Percentiles rank a stretch among this genome's conserved stretches.
phyloP scores from a whole-genome alignment of 1,140 invertebrate species.

The Hycleus cichorii region DNA sequence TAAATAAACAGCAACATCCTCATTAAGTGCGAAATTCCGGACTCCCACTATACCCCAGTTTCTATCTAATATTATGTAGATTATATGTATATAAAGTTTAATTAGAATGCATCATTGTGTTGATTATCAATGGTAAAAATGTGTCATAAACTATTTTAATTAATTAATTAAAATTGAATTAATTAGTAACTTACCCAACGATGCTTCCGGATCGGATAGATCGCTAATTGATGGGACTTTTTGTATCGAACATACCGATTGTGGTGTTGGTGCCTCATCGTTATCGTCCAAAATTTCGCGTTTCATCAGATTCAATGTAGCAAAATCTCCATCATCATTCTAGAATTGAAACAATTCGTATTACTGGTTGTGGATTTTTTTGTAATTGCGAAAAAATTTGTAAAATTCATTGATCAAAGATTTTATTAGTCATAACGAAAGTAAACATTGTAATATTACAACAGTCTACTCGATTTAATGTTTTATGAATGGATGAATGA shows the following conservation, averaged over 20 bases:
- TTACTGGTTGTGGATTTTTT: neutral
- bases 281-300: slow-evolving; percentile 36
- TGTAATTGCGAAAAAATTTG: neutral
- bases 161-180: too few relatives aligned
- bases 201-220: slow-evolving; percentile 73
- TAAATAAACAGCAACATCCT: slow-evolving; percentile 19
- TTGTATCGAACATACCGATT: slow-evolving; percentile 54
- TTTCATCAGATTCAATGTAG: slow-evolving; percentile 29
- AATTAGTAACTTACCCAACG: slow-evolving; percentile 60
- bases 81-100: neutral
- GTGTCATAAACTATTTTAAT: neutral
- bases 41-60: neutral
- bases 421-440: neutral
- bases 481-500: slow-evolving; percentile 10
- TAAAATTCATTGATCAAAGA: slow-evolving; percentile 8
- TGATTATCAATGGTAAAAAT: neutral
- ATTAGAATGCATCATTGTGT: slow-evolving; percentile 6
- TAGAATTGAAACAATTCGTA: slow-evolving; percentile 13
- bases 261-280: slow-evolving; percentile 28
- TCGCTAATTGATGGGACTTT: slow-evolving; percentile 79
- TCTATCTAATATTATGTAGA: too few relatives aligned
- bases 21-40: slow-evolving; percentile 12
- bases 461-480: neutral
- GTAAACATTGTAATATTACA: neutral
- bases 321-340: slow-evolving; percentile 24